These are phyloP conservation scores for Zaprionus obscuricornis DNA, from an alignment of 2,888 invertebrate genomes.

Conservation along the genomic window DNA sequence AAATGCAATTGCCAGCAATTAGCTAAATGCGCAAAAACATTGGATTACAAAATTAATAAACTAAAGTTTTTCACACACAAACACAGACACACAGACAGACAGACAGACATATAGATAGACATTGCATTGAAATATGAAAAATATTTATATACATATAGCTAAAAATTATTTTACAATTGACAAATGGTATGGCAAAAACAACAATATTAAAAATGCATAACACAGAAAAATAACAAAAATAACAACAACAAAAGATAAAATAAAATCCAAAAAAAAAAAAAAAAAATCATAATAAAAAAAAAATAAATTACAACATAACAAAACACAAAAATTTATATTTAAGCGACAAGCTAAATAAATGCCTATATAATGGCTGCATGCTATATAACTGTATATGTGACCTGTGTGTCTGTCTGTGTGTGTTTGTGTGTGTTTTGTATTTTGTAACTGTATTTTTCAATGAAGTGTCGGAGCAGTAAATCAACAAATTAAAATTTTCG, in stretches of 20 bases:
- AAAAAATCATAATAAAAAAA: slow-evolving; percentile 40
- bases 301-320: slow-evolving; percentile 12
- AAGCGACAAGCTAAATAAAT: slow-evolving; percentile 43
- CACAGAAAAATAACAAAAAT: slow-evolving; percentile 35
- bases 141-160: slow-evolving; percentile 46
- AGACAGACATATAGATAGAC: neutral
- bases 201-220: slow-evolving; percentile 65
- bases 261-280: slow-evolving; percentile 14
- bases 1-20: slow-evolving; percentile 68
- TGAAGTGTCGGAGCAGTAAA: slow-evolving; percentile 56
- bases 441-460: slow-evolving; percentile 34
- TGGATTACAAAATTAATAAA: slow-evolving; percentile 75
- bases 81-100: neutral
- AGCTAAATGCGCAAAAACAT: slow-evolving; percentile 53
- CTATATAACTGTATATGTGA: no score
- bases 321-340: slow-evolving; percentile 30
- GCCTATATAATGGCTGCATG: slow-evolving; percentile 24
- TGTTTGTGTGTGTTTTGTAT: slow-evolving; percentile 21
- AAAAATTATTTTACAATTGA: slow-evolving; percentile 67
- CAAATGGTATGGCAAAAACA: slow-evolving; percentile 49
- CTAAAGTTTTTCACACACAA: slow-evolving; percentile 46
- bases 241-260: slow-evolving; percentile 29
- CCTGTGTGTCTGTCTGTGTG: slow-evolving; percentile 1
- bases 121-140: slow-evolving; percentile 17
- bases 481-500: slow-evolving; percentile 68